Percentiles rank a stretch among this genome's conserved stretches.
phyloP scores from a whole-genome alignment of 1,140 invertebrate species.

The Drosophila cardini region DNA sequence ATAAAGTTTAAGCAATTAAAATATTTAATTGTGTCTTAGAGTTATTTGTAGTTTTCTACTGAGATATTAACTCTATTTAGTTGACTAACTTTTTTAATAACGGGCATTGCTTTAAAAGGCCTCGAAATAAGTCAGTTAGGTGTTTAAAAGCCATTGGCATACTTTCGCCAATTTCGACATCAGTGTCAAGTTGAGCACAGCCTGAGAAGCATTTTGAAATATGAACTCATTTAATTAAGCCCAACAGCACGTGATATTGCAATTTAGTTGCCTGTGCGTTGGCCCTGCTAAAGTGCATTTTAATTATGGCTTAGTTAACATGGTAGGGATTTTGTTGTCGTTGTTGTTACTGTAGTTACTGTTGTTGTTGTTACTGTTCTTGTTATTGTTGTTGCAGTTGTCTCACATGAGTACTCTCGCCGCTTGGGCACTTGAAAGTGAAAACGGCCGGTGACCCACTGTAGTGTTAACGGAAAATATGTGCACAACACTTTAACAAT shows the following conservation, averaged over 20 bases:
- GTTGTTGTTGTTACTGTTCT: no score
- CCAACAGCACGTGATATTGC: constrained; percentile 61
- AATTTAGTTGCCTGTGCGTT: constrained; percentile 37
- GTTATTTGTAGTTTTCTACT: neutral
- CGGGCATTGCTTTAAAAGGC: neutral
- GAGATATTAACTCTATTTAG: no score
- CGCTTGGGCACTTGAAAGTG: constrained; percentile 59
- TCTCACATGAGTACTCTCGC: constrained; percentile 35
- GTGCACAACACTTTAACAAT: constrained; percentile 45
- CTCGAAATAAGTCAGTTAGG: neutral
- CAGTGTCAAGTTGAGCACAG: constrained; percentile 4
- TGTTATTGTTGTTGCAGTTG: constrained; percentile 6
- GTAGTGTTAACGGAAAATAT: constrained; percentile 40
- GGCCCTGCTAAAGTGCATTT: constrained; percentile 72
- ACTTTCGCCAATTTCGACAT: constrained; percentile 56
- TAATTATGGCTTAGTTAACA: constrained; percentile 70
- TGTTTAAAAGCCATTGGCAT: constrained; percentile 38
- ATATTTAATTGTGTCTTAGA: neutral
- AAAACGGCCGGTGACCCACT: constrained; percentile 57
- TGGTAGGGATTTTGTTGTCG: constrained; percentile 22
- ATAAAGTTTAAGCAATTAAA: neutral
- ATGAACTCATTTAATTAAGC: constrained; percentile 67
- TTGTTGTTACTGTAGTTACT: no score
- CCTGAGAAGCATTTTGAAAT: constrained; percentile 29
- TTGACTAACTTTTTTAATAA: no score